These are phyloP conservation scores for Entomobrya proxima DNA, from an alignment of 2,888 invertebrate genomes.

Conservation along the genomic window DNA sequence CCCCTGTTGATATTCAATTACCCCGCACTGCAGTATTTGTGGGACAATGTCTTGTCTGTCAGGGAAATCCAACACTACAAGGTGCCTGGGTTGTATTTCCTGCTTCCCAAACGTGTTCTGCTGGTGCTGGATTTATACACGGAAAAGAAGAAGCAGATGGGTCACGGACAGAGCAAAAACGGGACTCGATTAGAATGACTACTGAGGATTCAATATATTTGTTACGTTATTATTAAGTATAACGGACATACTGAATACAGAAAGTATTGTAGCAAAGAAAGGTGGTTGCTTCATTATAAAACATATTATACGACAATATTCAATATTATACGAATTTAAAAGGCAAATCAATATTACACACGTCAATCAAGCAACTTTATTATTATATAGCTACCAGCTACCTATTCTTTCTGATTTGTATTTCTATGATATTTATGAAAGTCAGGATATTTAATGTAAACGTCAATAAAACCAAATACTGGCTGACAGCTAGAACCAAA, in stretches of 20 bases:
- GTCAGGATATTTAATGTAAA: too few relatives aligned
- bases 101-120: conserved; percentile 56
- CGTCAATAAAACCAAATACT: too few relatives aligned
- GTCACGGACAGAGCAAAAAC: neutral
- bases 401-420: too few relatives aligned
- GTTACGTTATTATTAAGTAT: neutral
- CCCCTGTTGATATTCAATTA: neutral
- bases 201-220: neutral
- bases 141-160: neutral
- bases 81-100: conserved; percentile 73
- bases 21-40: conserved; percentile 72
- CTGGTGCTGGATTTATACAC: neutral
- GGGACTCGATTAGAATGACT: neutral
- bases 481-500: too few relatives aligned
- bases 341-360: too few relatives aligned
- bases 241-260: neutral
- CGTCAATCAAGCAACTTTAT: too few relatives aligned
- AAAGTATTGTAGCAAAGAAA: neutral
- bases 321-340: too few relatives aligned
- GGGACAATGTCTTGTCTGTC: conserved; percentile 72
- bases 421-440: too few relatives aligned
- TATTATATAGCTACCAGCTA: too few relatives aligned
- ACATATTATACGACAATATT: too few relatives aligned
- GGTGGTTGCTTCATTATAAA: neutral
- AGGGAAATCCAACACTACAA: conserved; percentile 67